A percentile compares a stretch with the other conserved stretches of the same genome.
phyloP scores from a whole-genome alignment of 2,797 vertebrate species.

The Pelodytes ibericus region DNA sequence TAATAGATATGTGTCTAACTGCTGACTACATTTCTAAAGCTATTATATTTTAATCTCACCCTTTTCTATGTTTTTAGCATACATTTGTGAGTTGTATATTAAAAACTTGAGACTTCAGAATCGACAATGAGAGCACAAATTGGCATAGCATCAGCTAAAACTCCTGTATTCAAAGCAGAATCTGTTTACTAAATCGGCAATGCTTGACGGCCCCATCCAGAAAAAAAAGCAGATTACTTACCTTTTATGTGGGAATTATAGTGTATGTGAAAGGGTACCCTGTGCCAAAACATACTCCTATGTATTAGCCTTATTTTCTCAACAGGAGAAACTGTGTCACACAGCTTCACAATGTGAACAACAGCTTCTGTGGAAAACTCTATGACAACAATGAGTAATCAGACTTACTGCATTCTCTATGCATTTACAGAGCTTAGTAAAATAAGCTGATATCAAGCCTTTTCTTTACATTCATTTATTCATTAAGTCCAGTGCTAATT shows the following conservation, averaged over 20 bases:
- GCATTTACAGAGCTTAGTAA: constrained; percentile 19
- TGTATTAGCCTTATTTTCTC: constrained; percentile 44
- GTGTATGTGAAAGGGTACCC: constrained; percentile 20
- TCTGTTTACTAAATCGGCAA: constrained; percentile 33
- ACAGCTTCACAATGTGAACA: constrained; percentile 31
- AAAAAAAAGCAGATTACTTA: constrained; percentile 30
- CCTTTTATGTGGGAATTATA: constrained; percentile 45
- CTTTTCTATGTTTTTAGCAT: background rate
- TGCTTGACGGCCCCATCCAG: constrained; percentile 30
- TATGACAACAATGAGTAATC: constrained; percentile 41
- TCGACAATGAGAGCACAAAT: constrained; percentile 25
- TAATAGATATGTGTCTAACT: constrained; percentile 7
- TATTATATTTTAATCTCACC: constrained; percentile 12
- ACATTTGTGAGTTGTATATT: background rate
- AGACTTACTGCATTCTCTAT: constrained; percentile 11
- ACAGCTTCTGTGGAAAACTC: constrained; percentile 18
- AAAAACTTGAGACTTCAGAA: constrained; percentile 9
- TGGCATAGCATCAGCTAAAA: constrained; percentile 42
- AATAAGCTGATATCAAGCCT: constrained; percentile 11
- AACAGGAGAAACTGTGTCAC: constrained; percentile 42
- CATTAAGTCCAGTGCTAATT: constrained; percentile 29
- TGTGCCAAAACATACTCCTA: constrained; percentile 47
- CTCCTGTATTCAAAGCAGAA: constrained; percentile 32
- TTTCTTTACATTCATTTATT: constrained; percentile 6
- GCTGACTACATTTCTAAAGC: constrained; percentile 4